Evolutionary conservation across 2,113 vertebrate species (phyloP), one percentile per base, ranked within the genome.

Genomic region (Podocnemis expansa): DNA sequence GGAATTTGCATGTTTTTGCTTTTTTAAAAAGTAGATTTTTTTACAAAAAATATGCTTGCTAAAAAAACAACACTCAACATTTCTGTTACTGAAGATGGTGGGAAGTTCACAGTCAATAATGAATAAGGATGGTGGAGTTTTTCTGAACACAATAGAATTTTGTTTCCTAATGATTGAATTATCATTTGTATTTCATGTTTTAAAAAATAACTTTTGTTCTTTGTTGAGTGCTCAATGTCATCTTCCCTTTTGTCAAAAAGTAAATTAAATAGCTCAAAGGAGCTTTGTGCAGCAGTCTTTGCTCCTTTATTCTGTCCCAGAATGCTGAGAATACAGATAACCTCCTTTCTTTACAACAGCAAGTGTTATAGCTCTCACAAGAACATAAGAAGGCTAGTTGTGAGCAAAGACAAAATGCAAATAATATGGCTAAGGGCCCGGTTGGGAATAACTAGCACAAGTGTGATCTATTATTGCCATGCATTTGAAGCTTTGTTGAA

Each of bases 181-280:
- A 96, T 95, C 45, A 94, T 95, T 96, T 96, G 41, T 79, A 95
- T 94, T 97, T 95, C 78, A 75, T 89, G 29, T 87, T 94, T 92
- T 95, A 63, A 96, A 49, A 97, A 94, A 96, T 82, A 94, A 31
- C 89, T 97, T 96, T 94, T 97, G 78, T 95, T 98, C 94, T 96
- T 93, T 95, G 86, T 93, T 76, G 85, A 96, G 84, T 93, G n/a
- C n/a, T 97, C 90, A 94, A 78, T 97, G 94, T 96, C 97, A 96
- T 93, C 96, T 95, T 97, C 93, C 70, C 95, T 97, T 97, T 97
- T 97, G 84, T 97, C 90, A 88, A 76, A 96, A 95, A 96, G 84
- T 95, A 98, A 97, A 96, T 98, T 97, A 96, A 97, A 89, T 91
- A 96, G 63, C 95, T 98, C 96, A 98, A 98, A 97, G 95, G 90